A percentile compares a stretch with the other conserved stretches of the same genome.
These are phyloP conservation scores for Himalopsyche kuldschensis DNA, from an alignment of 2,888 invertebrate genomes.

Conservation along the genomic window DNA sequence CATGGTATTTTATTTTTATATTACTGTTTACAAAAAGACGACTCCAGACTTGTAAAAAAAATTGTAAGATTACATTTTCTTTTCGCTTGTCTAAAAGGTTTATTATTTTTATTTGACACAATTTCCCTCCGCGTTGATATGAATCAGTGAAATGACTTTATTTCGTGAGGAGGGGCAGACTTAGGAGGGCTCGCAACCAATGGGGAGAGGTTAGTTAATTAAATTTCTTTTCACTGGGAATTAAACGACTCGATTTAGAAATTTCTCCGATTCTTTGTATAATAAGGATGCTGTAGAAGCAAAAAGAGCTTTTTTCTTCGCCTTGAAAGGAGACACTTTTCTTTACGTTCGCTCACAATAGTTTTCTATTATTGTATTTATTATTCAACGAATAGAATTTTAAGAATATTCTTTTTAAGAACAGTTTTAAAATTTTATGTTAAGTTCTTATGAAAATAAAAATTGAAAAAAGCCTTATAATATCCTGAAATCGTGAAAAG, in stretches of 20 bases:
- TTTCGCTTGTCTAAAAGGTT: not conserved
- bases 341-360: not conserved
- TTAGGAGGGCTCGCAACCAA: not conserved
- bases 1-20: not conserved
- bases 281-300: not conserved
- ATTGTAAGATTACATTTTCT: not conserved
- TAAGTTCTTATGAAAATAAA: too few relatives aligned
- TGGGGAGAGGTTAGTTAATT: slow-evolving; percentile 16
- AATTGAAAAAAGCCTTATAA: too few relatives aligned
- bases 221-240: slow-evolving; percentile 24
- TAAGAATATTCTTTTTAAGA: not conserved
- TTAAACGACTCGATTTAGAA: slow-evolving; percentile 28
- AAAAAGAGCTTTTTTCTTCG: not conserved
- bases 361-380: not conserved
- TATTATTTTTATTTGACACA: not conserved
- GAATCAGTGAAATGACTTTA: not conserved
- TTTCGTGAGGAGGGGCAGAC: not conserved
- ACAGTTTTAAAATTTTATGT: too few relatives aligned
- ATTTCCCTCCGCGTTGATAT: not conserved
- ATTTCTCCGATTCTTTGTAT: slow-evolving; percentile 10
- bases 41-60: not conserved
- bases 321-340: not conserved
- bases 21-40: not conserved
- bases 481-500: too few relatives aligned
- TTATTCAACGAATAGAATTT: not conserved